Percentiles rank a stretch among this genome's conserved stretches.
These are phyloP conservation scores for Babylonia areolata DNA, from an alignment of 1,140 invertebrate genomes.

Conservation along the genomic window DNA sequence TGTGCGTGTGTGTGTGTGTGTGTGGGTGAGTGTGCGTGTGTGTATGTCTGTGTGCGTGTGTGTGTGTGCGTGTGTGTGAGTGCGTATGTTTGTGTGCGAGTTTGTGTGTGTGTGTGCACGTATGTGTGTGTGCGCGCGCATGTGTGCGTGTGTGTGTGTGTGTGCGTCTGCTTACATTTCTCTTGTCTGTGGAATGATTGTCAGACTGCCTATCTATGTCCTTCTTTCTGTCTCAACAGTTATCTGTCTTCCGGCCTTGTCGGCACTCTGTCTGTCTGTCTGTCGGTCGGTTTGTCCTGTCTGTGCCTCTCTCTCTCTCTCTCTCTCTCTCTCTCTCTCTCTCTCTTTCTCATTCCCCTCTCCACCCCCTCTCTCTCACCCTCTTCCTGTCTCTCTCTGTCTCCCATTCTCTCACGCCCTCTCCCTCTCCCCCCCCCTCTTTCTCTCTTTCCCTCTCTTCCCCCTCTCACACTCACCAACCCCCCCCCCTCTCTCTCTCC, in stretches of 20 bases:
- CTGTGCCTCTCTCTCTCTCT: background rate
- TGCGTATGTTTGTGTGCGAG: no score
- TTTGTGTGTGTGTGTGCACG: no score
- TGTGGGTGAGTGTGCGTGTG: no score
- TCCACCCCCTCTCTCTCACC: background rate
- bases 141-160: background rate
- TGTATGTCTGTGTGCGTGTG: no score
- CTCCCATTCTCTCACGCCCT: background rate
- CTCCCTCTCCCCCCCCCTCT: background rate
- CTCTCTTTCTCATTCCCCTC: background rate
- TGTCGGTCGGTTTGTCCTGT: background rate
- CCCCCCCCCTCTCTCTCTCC: background rate
- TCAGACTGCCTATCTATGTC: background rate
- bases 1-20: no score
- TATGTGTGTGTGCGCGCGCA: background rate
- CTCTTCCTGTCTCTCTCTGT: background rate
- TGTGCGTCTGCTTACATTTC: background rate
- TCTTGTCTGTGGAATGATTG: background rate
- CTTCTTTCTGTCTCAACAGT: background rate
- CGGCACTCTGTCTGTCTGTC: background rate
- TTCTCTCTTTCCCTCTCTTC: background rate
- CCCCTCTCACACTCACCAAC: background rate
- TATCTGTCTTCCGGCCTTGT: background rate
- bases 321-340: conserved; percentile 1
- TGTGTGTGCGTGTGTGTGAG: no score